These are phyloP conservation scores for Diplodus sargus DNA, from an alignment of 2,797 vertebrate genomes.

Conservation along the genomic window DNA sequence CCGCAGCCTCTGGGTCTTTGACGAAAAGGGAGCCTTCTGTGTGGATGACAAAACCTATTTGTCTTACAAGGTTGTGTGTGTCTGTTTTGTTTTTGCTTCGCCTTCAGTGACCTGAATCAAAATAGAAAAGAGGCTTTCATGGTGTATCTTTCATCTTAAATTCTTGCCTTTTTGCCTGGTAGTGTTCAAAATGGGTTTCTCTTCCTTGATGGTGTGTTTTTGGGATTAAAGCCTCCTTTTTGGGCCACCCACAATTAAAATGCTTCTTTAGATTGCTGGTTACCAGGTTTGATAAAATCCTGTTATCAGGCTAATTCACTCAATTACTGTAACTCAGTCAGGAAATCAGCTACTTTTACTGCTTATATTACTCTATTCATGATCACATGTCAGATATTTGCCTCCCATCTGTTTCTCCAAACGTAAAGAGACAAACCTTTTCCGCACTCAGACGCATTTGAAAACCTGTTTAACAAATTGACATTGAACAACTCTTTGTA, in stretches of 20 bases:
- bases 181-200: constrained; percentile 29
- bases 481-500: not conserved
- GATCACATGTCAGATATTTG: constrained; percentile 25
- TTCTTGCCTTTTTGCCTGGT: constrained; percentile 46
- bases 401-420: constrained; percentile 25
- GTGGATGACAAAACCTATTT: constrained; percentile 86
- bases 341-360: constrained; percentile 6
- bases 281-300: constrained; percentile 30
- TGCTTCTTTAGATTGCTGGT: constrained; percentile 12
- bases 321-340: constrained; percentile 6
- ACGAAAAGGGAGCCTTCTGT: constrained; percentile 80
- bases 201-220: constrained; percentile 16
- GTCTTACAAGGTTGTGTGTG: constrained; percentile 85
- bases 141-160: constrained; percentile 61
- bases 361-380: constrained; percentile 8
- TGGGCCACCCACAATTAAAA: constrained; percentile 34
- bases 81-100: constrained; percentile 76
- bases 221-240: constrained; percentile 26
- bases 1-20: constrained; percentile 77
- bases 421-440: constrained; percentile 13
- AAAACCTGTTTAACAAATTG: constrained; percentile 4
- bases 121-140: constrained; percentile 69
- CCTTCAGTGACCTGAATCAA: constrained; percentile 78
- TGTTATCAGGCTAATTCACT: not conserved
- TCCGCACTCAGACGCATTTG: not conserved